Percentiles rank a stretch among this genome's conserved stretches.
Conservation (phyloP, 1,140 invertebrate species). For the Hylaeus volcanicus region DNA sequence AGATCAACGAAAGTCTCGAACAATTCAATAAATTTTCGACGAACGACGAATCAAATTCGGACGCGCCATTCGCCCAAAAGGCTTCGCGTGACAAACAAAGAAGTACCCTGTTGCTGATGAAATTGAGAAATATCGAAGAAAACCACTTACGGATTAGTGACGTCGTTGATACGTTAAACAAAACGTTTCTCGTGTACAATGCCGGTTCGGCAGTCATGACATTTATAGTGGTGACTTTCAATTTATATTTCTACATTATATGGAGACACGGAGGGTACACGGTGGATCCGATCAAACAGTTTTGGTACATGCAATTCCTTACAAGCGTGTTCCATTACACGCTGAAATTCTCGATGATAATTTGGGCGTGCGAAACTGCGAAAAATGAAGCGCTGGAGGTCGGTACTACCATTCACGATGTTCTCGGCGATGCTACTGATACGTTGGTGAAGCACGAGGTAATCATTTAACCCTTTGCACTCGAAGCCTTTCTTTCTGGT, state of each 20-base stretch:
- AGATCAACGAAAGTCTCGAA: constrained; percentile 63
- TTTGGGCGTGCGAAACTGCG: constrained; percentile 70
- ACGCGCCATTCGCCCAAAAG: constrained; percentile 46
- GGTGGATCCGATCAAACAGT: constrained; percentile 50
- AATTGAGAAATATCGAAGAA: constrained; percentile 69
- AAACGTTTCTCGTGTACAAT: constrained; percentile 66
- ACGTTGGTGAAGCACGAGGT: constrained; percentile 73
- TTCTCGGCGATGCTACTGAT: constrained; percentile 65
- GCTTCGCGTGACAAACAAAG: constrained; percentile 61
- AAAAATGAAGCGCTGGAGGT: constrained; percentile 65
- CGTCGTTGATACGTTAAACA: constrained; percentile 65
- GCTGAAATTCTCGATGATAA: constrained; percentile 64
- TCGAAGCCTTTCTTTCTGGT: no score
- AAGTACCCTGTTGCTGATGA: constrained; percentile 68
- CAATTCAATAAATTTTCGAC: constrained; percentile 53
- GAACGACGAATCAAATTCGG: constrained; percentile 57
- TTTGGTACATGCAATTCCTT: constrained; percentile 66
- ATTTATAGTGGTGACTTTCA: constrained; percentile 73
- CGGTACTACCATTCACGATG: constrained; percentile 67
- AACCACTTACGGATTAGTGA: constrained; percentile 71
- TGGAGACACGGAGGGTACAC: neutral
- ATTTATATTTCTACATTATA: constrained; percentile 73
- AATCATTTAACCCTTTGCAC: constrained; percentile 21
- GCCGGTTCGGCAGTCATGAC: constrained; percentile 64
- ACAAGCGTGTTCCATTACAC: constrained; percentile 64